Conservation (phyloP, 2,888 invertebrate species). For the Nemotelus nigrinus region DNA sequence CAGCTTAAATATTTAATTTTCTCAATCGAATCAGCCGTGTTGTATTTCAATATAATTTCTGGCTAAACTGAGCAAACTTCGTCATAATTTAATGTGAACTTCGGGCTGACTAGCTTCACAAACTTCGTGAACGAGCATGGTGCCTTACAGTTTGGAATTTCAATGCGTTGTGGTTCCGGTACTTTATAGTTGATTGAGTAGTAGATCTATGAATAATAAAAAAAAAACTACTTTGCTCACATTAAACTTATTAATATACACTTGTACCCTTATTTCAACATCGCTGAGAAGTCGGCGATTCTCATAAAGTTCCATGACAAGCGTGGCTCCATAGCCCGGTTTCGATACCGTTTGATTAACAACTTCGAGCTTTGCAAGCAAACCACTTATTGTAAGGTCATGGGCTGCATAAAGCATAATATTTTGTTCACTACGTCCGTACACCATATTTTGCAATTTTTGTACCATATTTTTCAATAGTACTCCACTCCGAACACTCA, state of each 20-base stretch:
- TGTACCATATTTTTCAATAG: constrained; percentile 72
- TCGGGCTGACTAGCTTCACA: neutral
- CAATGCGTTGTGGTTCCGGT: neutral
- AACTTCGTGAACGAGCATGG: constrained; percentile 15
- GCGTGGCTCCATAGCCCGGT: constrained; percentile 77
- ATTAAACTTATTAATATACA: neutral
- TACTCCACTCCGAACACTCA: constrained; percentile 76
- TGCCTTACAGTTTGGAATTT: constrained; percentile 5
- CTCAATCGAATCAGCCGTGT: too few species aligned
- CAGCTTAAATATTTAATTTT: too few species aligned
- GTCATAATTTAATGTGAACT: too few species aligned
- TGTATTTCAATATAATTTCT: too few species aligned
- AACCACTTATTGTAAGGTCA: constrained; percentile 77
- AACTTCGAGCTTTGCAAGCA: constrained; percentile 75
- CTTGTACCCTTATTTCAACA: constrained; percentile 67
- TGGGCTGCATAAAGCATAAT: constrained; percentile 78
- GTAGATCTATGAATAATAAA: neutral
- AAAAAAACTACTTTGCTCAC: neutral
- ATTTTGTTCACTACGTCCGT: constrained; percentile 59
- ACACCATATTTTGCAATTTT: constrained; percentile 66
- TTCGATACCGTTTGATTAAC: constrained; percentile 66
- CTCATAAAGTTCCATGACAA: constrained; percentile 75
- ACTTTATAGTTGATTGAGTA: neutral
- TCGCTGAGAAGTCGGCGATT: constrained; percentile 54
- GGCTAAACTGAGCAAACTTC: too few species aligned